Evolutionary conservation across 2,113 vertebrate genomes (phyloP).

Genomic region (Rhinichthys klamathensis): DNA sequence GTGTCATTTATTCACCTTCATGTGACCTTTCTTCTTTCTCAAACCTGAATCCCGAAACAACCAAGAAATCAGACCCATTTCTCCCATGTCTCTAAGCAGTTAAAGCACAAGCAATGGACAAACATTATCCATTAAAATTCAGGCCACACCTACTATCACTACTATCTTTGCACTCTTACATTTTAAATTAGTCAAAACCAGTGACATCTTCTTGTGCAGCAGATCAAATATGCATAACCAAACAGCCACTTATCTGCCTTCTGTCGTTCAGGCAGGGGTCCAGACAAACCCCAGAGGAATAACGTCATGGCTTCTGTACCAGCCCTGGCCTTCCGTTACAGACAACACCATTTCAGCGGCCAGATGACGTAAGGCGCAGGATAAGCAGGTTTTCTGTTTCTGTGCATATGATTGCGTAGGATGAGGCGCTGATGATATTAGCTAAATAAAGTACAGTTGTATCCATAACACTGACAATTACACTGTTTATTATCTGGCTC

Average conservation of each 20-base stretch:
- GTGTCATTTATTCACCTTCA: background rate
- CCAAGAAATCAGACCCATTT: background rate
- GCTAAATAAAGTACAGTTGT: background rate
- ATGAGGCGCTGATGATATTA: background rate
- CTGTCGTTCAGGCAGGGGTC: slow-evolving; percentile 46
- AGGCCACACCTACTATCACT: background rate
- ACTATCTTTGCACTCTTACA: background rate
- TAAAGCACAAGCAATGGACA: background rate
- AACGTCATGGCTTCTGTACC: slow-evolving; percentile 28
- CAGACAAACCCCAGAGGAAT: slow-evolving; percentile 36
- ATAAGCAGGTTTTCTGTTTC: background rate
- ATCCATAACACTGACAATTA: background rate
- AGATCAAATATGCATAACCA: slow-evolving; percentile 34
- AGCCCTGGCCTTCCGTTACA: background rate
- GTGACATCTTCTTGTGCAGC: slow-evolving; percentile 3
- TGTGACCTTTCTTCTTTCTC: background rate
- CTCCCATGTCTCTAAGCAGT: no score
- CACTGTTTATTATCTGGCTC: background rate
- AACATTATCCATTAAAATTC: background rate
- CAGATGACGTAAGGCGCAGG: background rate
- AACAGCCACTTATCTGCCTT: slow-evolving; percentile 46
- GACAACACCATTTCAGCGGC: background rate
- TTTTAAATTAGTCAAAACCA: background rate
- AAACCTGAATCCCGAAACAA: background rate
- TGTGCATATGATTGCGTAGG: background rate